Base-by-base conservation (phyloP, 1,140 invertebrate genomes). In the Drosophila equinoxialis region DNA sequence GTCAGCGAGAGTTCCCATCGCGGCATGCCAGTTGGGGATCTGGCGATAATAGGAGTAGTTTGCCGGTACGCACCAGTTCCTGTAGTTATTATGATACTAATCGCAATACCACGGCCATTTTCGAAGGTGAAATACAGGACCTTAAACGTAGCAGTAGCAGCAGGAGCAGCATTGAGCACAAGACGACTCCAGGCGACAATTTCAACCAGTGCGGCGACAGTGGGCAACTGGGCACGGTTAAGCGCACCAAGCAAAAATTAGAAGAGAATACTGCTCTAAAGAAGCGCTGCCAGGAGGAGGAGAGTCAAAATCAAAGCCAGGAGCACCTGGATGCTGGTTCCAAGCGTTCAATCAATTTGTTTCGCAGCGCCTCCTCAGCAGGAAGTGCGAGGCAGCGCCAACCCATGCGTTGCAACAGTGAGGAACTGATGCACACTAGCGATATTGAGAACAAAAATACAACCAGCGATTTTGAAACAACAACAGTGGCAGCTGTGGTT, bases 1-100 rank as follows among this genome's bases (percentile, higher is more conserved):
- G 95, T 41, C 92, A 91, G 64, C 90, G 92, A 17, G 94, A 95
- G 65, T 91, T 92, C 33, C 93, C 95, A 2, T 96, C 96, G n/a
- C 94, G 96, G 23, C 96, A 97, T 90, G 96, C 96, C 76, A 97
- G 96, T 26, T 97, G 96, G 96, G 96, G 96, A 58, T 96, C 95
- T 4, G 94, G 94, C 39, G 95, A 96, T 33, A 95, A 94, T 65
- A 92, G 94, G 26, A 94, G 93, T 6, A 94, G 94, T 2, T 71
- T 95, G 41, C 95, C 95, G 1, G 95, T 95, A 14, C 92, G 95
- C 35, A 96, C 96, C 70, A 96, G 95, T 90, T 96, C 95, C 3
- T 96, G 95, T 94, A 95, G 95, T 2, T 96, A 95, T 8, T 96
- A 95, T 79, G 96, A 96, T 73, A 95, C 95, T 57, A 91, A 92